Evolutionary conservation across 2,113 vertebrate genomes (phyloP).

Genomic region (Osmerus mordax): DNA sequence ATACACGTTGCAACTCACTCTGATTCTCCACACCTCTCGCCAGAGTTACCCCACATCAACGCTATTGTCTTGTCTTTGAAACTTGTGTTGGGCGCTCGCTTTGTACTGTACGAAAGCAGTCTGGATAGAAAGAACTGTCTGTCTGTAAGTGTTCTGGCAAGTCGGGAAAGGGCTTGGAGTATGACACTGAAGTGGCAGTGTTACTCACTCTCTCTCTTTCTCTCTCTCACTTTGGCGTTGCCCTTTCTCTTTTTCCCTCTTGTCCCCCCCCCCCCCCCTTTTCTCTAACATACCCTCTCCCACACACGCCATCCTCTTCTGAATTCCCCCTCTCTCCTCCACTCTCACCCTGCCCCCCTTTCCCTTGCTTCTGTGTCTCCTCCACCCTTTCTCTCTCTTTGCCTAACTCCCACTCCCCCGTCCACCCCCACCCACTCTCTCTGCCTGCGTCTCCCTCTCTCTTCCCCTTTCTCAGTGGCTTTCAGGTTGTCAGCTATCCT

Average conservation of each 20-base stretch:
- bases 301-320: not conserved
- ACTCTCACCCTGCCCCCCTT: not conserved
- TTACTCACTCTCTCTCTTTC: slow-evolving; percentile 13
- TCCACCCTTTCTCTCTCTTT: slow-evolving; percentile 10
- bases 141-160: slow-evolving; percentile 31
- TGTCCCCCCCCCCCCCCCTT: slow-evolving; percentile 1
- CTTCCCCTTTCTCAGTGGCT: slow-evolving; percentile 57
- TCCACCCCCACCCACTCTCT: not conserved
- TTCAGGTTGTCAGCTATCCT: slow-evolving; percentile 67
- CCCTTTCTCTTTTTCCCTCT: not conserved
- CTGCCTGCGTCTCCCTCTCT: slow-evolving; percentile 2
- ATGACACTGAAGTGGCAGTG: slow-evolving; percentile 41
- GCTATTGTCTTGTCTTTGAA: too few species aligned
- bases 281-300: slow-evolving; percentile 18
- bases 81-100: too few species aligned
- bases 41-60: too few species aligned
- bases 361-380: slow-evolving; percentile 1
- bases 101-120: too few species aligned
- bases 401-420: slow-evolving; percentile 6
- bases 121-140: slow-evolving; percentile 1
- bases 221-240: not conserved
- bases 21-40: too few species aligned
- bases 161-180: slow-evolving; percentile 11
- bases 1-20: too few species aligned
- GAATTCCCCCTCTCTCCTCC: not conserved